Base-by-base conservation (phyloP, 1,140 invertebrate species). In the Orius insidiosus region DNA sequence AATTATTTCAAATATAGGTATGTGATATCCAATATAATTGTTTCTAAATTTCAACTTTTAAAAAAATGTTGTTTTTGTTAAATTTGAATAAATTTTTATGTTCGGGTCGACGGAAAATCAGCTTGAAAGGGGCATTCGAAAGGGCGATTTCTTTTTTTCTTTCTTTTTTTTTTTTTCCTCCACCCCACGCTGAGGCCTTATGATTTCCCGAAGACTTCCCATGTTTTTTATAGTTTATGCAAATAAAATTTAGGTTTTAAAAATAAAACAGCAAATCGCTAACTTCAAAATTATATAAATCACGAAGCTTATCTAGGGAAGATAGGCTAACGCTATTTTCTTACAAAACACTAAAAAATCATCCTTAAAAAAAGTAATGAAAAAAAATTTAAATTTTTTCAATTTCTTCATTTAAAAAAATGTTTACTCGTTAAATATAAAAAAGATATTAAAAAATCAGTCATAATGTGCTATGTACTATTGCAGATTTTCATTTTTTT, bases 241-340 rank as follows among this genome's bases (percentile, higher is more conserved):
- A 11, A 36, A 36, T 5, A 10, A 11, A n/a, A 36, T n/a, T n/a
- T n/a, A 36, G n/a, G 3, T 3, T 15, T 3, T 11, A 43, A 31
- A 24, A 43, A 5, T 3, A 4, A 31, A 43, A 43, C n/a, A 43
- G 30, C 3, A 13, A 40, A 40, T 7, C 11, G 31, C 10, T 43
- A 43, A 30, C 41, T 43, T 43, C 19, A 31, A n/a, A 30, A n/a
- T 31, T n/a, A 30, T 43, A 32, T 11, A 16, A 15, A 7, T 43
- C 13, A 15, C 18, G n/a, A 24, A 31, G 18, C 24, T 31, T 43
- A 11, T 43, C 11, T 30, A 14, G 10, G 41, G 19, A 30, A 18
- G 24, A n/a, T 43, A 43, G 41, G 24, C 8, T 30, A 30, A 43
- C 41, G 41, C 41, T 43, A 43, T 43, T 43, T 43, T 43, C 41